Base-by-base conservation (phyloP, 2,113 vertebrate species). In the Balaeniceps rex region DNA sequence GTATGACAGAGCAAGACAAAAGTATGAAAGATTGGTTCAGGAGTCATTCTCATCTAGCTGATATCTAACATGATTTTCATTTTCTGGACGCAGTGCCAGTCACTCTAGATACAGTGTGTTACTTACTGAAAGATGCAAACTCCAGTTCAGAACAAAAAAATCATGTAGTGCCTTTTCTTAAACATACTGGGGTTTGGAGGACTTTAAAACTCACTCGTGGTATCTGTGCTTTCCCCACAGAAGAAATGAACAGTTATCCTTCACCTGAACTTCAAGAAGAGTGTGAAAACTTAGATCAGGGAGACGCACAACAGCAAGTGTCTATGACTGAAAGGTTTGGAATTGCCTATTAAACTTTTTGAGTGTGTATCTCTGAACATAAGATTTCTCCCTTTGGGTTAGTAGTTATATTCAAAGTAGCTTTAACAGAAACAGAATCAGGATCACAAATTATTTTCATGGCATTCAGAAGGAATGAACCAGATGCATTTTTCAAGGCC, bases 191-290 rank as follows among this genome's bases (percentile, higher is more conserved):
- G 4, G 2, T 75, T 76, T 94, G 2, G 3, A 58, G 58, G 38
- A 63, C 23, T 86, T 92, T n/a, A 49, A 68, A 75, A 51, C 17
- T 82, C 58, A 83, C 5, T 19, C 2, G 1, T 68, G 14, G 6
- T 79, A 31, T 22, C 29, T 89, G 38, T 79, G 38, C 61, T 94
- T 95, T 78, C 58, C 70, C 36, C 88, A 64, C 97, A 99, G 99
- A 95, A 91, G 97, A 97, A 83, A 68, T 97, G 14, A 99, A 99
- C 88, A 66, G 83, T 22, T 99, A 99, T 76, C 98, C 98, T 91
- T 70, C 97, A 46, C 66, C 96, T 40, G 72, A 94, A 33, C 80
- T 99, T 22, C 96, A 70, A 91, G 78, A 64, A 65, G 96, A 97
- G 11, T 99, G 99, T 96, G 94, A 97, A 33, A 87, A 83, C 40